Conservation (phyloP, 1,140 invertebrate species). For the Brachionus sp. region DNA sequence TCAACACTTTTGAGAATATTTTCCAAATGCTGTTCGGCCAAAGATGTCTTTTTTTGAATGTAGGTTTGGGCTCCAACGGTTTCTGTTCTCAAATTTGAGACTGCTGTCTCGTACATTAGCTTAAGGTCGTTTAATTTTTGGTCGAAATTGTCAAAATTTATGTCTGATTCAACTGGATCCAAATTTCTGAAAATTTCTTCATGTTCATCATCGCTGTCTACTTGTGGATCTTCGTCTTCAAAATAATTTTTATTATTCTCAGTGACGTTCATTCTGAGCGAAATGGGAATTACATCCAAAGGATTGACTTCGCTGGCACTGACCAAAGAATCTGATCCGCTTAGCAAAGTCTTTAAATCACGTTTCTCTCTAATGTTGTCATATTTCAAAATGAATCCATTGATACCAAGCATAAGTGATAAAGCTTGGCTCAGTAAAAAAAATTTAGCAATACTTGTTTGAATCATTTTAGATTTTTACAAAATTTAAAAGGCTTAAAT, state of each 20-base stretch:
- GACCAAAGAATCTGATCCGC: background rate
- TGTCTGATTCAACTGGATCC: background rate
- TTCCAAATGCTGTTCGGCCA: background rate
- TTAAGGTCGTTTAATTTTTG: background rate
- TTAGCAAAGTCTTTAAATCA: background rate
- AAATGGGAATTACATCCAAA: background rate
- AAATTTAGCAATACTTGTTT: background rate
- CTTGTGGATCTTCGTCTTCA: background rate
- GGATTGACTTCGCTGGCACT: background rate
- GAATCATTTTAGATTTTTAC: background rate
- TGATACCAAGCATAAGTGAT: background rate
- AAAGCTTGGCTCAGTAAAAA: background rate
- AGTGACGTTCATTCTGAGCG: background rate
- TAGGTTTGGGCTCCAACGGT: background rate
- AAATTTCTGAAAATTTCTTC: background rate
- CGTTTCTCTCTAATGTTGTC: background rate
- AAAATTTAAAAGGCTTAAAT: background rate
- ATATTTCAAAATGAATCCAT: background rate
- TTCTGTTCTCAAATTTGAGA: conserved; percentile 19
- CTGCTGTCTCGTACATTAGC: background rate
- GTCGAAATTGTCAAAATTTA: background rate
- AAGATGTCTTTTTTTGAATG: background rate
- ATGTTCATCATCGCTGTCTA: background rate
- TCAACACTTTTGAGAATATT: background rate
- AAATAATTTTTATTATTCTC: background rate